phyloP scores from a whole-genome alignment of 2,888 invertebrate genomes.

The Rhagophthalmus giganteus region DNA sequence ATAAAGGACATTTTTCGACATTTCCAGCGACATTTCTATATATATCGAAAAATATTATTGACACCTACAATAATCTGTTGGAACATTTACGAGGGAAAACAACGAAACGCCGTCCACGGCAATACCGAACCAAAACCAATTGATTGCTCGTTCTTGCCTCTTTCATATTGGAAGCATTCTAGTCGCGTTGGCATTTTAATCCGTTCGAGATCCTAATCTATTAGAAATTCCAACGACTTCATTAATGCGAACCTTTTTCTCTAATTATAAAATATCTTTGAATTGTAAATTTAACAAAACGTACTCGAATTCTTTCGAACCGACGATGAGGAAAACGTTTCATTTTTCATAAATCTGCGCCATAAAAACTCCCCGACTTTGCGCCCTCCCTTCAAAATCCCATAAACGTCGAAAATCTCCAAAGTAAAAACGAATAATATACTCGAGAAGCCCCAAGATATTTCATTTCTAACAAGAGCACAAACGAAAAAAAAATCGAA shows the following conservation, averaged over 20 bases:
- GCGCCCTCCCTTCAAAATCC: background rate
- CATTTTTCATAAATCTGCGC: too few relatives aligned
- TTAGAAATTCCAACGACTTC: constrained; percentile 7
- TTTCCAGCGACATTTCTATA: too few relatives aligned
- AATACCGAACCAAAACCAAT: constrained; percentile 4
- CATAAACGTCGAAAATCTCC: background rate
- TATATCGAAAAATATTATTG: too few relatives aligned
- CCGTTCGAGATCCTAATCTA: constrained; percentile 5
- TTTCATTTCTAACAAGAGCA: constrained; percentile 12
- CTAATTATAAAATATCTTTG: background rate
- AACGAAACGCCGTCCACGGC: constrained; percentile 1
- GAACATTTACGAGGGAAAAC: too few relatives aligned
- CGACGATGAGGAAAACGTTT: too few relatives aligned
- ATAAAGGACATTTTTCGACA: too few relatives aligned
- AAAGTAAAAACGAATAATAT: constrained; percentile 11
- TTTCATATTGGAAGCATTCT: constrained; percentile 19
- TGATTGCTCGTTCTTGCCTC: background rate
- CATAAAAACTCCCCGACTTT: constrained; percentile 9
- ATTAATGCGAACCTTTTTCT: background rate
- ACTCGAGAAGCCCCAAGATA: constrained; percentile 9
- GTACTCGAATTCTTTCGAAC: background rate
- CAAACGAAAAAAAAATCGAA: constrained; percentile 29
- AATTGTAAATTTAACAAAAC: background rate
- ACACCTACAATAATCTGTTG: too few relatives aligned
- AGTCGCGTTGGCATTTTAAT: constrained; percentile 24